These are phyloP conservation scores for Allobates femoralis DNA, from an alignment of 2,797 vertebrate genomes.

Conservation along the genomic window DNA sequence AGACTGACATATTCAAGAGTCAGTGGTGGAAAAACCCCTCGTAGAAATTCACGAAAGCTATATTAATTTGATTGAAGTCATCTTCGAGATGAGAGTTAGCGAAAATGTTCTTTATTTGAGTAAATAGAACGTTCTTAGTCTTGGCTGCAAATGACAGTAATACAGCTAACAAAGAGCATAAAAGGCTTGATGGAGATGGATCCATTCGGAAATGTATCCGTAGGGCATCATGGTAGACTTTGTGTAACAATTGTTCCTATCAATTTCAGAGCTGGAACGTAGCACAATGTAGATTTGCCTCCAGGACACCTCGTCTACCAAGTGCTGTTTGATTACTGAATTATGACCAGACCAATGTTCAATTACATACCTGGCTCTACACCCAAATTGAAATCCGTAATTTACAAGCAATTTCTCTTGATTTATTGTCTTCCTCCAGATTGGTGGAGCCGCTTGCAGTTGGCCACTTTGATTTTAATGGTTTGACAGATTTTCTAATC, in stretches of 20 bases:
- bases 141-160: neutral
- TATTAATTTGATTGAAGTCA: neutral
- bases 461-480: constrained; percentile 53
- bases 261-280: constrained; percentile 33
- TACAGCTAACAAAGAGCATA: neutral
- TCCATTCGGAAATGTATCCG: neutral
- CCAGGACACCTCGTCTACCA: constrained; percentile 15
- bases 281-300: neutral
- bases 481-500: constrained; percentile 50
- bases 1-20: too few species aligned
- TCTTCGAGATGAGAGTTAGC: neutral
- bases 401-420: constrained; percentile 40
- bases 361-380: constrained; percentile 36
- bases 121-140: neutral
- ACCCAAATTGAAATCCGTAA: constrained; percentile 18
- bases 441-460: constrained; percentile 23
- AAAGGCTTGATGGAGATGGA: neutral
- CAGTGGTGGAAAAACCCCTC: neutral
- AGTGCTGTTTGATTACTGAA: constrained; percentile 21
- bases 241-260: constrained; percentile 36
- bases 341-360: constrained; percentile 32
- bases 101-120: neutral
- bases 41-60: neutral
- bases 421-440: constrained; percentile 35
- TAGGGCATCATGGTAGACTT: neutral